Evolutionary conservation across 2,888 invertebrate species (phyloP).

Genomic region (Branchellion lobata): DNA sequence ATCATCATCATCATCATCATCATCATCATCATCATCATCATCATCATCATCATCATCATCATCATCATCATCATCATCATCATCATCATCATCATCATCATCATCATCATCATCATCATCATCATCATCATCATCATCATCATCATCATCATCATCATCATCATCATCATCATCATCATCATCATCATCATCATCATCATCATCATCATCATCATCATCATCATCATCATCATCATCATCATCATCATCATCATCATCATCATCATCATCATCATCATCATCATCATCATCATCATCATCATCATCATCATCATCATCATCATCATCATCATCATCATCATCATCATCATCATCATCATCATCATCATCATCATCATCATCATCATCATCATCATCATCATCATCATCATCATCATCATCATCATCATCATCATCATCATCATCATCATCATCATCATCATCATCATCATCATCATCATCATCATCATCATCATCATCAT

Average conservation of each 20-base stretch:
- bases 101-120: neutral
- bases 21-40: constrained; percentile 9
- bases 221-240: constrained; percentile 6
- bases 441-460: neutral
- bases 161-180: too few relatives aligned
- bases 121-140: neutral
- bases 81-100: constrained; percentile 9
- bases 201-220: constrained; percentile 2
- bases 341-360: neutral
- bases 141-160: too few relatives aligned
- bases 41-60: constrained; percentile 2
- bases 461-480: neutral
- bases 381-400: neutral
- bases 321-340: neutral
- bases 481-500: neutral
- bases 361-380: neutral
- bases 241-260: constrained; percentile 6
- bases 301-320: neutral
- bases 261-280: constrained; percentile 6
- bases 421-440: neutral
- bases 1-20: neutral
- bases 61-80: neutral
- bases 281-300: constrained; percentile 3
- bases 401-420: neutral
- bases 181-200: too few relatives aligned